Percentiles rank a stretch among this genome's conserved stretches.
These are phyloP conservation scores for Cololabis saira DNA, from an alignment of 2,113 vertebrate genomes.

Conservation along the genomic window DNA sequence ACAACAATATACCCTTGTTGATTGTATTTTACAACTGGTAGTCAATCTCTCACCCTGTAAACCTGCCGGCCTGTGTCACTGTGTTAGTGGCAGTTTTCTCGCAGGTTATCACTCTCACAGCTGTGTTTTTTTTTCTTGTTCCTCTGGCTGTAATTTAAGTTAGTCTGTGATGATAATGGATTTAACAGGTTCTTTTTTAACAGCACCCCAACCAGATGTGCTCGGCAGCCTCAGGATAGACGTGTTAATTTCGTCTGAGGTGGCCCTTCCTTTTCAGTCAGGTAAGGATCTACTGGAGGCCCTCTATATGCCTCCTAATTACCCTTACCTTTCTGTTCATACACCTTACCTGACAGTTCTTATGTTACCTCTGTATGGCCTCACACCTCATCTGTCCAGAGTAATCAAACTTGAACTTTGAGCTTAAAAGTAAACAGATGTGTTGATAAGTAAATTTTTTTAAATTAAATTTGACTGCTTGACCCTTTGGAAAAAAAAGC, in stretches of 20 bases:
- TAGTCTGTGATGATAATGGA: constrained; percentile 67
- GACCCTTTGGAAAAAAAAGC: too few species aligned
- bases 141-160: constrained; percentile 69
- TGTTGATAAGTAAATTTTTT: background rate
- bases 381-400: background rate
- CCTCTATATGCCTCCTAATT: constrained; percentile 5
- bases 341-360: constrained; percentile 13
- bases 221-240: constrained; percentile 40
- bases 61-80: constrained; percentile 50
- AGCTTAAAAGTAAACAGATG: background rate
- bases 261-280: constrained; percentile 47
- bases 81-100: constrained; percentile 57
- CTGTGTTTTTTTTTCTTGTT: constrained; percentile 52
- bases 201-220: constrained; percentile 63
- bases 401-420: background rate
- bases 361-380: background rate
- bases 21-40: constrained; percentile 62
- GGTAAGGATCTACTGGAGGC: constrained; percentile 54
- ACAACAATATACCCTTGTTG: constrained; percentile 40
- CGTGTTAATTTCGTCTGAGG: constrained; percentile 48
- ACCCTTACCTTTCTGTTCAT: constrained; percentile 12
- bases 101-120: constrained; percentile 69
- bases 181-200: constrained; percentile 66
- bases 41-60: constrained; percentile 76
- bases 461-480: too few species aligned